Conservation (phyloP, 2,888 invertebrate genomes). For the Siphlonurus alternatus region DNA sequence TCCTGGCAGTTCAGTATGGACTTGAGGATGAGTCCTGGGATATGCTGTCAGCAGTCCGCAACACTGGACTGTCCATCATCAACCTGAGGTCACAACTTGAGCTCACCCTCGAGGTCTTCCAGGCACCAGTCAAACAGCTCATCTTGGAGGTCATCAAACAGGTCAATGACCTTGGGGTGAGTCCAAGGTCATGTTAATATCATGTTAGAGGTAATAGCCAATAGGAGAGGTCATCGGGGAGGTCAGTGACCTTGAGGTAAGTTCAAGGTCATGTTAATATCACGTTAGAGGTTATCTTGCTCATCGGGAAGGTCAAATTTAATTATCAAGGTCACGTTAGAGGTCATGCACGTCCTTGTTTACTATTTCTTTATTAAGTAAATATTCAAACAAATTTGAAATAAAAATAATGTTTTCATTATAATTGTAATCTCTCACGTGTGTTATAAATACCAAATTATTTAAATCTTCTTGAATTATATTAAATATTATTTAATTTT, state of each 20-base stretch:
- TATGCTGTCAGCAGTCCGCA: not conserved
- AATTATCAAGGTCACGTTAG: not conserved
- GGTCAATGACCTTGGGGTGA: not conserved
- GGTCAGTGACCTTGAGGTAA: not conserved
- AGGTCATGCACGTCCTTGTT: too few relatives aligned
- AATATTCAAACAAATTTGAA: too few relatives aligned
- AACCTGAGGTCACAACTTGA: not conserved
- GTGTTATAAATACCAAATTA: too few relatives aligned
- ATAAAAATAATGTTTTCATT: too few relatives aligned
- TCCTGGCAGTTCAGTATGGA: not conserved
- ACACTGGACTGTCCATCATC: not conserved
- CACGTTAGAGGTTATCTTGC: too few relatives aligned
- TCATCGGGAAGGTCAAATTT: not conserved
- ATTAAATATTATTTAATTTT: too few relatives aligned
- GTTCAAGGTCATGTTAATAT: too few relatives aligned
- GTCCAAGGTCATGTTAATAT: too few relatives aligned
- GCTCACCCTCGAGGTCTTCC: not conserved
- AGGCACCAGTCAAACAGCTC: not conserved
- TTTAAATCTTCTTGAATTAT: too few relatives aligned
- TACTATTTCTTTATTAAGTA: too few relatives aligned
- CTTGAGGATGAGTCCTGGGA: not conserved
- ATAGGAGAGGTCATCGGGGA: not conserved
- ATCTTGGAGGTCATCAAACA: not conserved
- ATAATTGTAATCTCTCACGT: too few relatives aligned
- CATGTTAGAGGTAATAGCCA: too few relatives aligned